Evolutionary conservation across 2,888 invertebrate genomes (phyloP), one percentile per base, ranked within the genome.

Genomic region (Sycophila texana): DNA sequence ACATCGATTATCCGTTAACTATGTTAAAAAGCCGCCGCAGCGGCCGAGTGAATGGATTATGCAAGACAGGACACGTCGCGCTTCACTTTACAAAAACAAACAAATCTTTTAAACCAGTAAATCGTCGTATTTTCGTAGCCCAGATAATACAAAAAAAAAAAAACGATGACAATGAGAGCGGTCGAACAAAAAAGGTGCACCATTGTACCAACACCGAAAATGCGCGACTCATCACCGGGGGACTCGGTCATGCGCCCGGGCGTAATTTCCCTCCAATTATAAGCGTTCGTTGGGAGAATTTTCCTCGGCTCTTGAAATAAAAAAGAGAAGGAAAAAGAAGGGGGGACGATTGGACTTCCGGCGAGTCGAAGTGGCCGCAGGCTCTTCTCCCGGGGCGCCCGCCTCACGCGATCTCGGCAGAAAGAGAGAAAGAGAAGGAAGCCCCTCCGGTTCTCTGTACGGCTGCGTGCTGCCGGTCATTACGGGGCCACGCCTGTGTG

Each of bases 401-500:
- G 66, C 26, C 51, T 66, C 74, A 75, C 74, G 74, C 74, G 58
- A 75, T 58, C 74, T 16, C 55, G 0, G 30, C 30, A 22, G 26
- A 12, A 5, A n/a, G n/a, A 53, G 53, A 53, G 53, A n/a, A 53
- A 53, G 53, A 53, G 47, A 61, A 22, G 60, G 61, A 72, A 61
- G 51, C 51, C 65, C 39, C 47, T 53, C 49, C 61, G 12, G 20
- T 51, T 22, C 49, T 20, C n/a, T 47, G 18, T 14, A 26, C 20
- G 30, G 20, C 63, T 71, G 63, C 67, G 63, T 61, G 68, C 51
- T 63, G 55, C 20, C 58, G 74, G 61, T 74, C 68, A 79, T 78
- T 78, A 79, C 39, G 55, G 20, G 47, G 22, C 77, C 75, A 75
- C 75, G 75, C 75, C 75, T 53, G 72, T 16, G 55, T 61, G 47